A percentile compares a stretch with the other conserved stretches of the same genome.
Evolutionary conservation across 2,888 invertebrate species (phyloP).

Genomic region (Phyllotreta cruciferae): DNA sequence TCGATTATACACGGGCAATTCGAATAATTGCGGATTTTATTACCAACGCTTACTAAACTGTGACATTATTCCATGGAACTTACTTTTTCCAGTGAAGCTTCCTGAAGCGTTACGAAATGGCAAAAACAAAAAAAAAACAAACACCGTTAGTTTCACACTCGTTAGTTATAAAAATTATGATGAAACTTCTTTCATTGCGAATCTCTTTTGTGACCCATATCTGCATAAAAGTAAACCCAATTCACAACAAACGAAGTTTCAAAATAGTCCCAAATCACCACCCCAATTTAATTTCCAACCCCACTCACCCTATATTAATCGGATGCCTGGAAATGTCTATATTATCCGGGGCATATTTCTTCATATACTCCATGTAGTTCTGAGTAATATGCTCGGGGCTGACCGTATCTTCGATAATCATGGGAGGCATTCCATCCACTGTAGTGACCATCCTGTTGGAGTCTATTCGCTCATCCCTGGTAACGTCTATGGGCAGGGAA

Average conservation of each 20-base stretch:
- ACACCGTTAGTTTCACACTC: constrained; percentile 33
- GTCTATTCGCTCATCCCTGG: constrained; percentile 86
- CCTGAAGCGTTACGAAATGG: constrained; percentile 64
- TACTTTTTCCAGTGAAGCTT: constrained; percentile 98
- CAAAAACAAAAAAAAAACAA: constrained; percentile 35
- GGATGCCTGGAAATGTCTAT: constrained; percentile 67
- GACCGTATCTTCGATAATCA: constrained; percentile 68
- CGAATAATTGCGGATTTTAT: constrained; percentile 25
- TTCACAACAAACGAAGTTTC: neutral
- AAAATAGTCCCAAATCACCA: neutral
- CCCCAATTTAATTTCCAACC: no score
- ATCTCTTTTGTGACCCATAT: no score
- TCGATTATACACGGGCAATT: constrained; percentile 1
- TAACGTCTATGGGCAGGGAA: constrained; percentile 91
- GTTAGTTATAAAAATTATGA: constrained; percentile 16
- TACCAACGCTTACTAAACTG: neutral
- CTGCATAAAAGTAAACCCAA: no score
- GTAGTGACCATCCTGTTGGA: constrained; percentile 67
- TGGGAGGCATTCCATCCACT: constrained; percentile 63
- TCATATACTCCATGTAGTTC: constrained; percentile 61
- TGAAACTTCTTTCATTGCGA: constrained; percentile 6
- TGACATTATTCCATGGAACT: constrained; percentile 60
- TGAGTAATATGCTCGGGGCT: constrained; percentile 68
- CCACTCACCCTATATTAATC: constrained; percentile 69
- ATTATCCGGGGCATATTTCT: constrained; percentile 67